phyloP scores from a whole-genome alignment of 2,113 vertebrate species.

The Pelvicachromis taeniatus region DNA sequence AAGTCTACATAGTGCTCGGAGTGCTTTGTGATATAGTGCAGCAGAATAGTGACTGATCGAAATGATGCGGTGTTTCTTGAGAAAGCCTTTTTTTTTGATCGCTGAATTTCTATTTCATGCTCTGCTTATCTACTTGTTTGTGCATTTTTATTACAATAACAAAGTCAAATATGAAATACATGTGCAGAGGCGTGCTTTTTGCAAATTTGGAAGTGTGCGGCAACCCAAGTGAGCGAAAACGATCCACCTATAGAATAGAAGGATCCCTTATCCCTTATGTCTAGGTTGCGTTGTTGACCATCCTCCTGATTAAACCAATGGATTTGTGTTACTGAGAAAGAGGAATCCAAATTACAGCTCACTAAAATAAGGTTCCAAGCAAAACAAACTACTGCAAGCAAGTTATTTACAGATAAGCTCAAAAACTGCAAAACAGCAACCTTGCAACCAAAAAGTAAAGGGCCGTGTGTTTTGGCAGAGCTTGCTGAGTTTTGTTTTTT shows the following conservation, averaged over 20 bases:
- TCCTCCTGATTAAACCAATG: neutral
- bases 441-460: neutral
- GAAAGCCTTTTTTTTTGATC: neutral
- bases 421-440: neutral
- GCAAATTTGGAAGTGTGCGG: neutral
- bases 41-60: neutral
- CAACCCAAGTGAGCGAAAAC: neutral
- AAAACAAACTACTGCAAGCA: neutral
- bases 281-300: neutral
- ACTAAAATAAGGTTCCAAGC: neutral
- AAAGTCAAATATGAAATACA: neutral
- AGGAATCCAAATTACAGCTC: neutral
- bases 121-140: neutral
- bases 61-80: neutral
- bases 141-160: neutral
- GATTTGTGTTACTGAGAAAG: neutral
- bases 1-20: neutral
- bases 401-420: neutral
- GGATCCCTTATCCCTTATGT: neutral
- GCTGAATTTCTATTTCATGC: neutral
- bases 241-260: neutral
- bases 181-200: neutral
- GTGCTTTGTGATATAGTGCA: neutral
- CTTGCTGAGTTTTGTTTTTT: neutral
- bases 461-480: neutral